phyloP scores from a whole-genome alignment of 2,797 vertebrate genomes.

The Notoglanidium macrostoma region DNA sequence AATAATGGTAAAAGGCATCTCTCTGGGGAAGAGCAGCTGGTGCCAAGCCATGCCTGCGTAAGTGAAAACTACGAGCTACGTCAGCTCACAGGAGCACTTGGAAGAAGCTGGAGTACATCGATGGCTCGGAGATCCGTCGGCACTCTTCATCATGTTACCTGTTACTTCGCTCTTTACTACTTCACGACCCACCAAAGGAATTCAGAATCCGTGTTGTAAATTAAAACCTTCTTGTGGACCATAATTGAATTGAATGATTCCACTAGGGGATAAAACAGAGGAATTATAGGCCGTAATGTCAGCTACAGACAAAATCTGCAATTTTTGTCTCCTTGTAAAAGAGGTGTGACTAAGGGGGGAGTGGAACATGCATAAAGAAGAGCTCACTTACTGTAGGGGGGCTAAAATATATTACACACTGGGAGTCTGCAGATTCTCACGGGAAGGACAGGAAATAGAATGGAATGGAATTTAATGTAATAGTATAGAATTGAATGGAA shows the following conservation, averaged over 20 bases:
- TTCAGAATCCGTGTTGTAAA: neutral
- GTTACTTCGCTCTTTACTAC: neutral
- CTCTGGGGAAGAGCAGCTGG: conserved; percentile 45
- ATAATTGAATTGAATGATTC: neutral
- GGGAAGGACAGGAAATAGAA: neutral
- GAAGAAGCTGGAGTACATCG: neutral
- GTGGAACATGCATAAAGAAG: neutral
- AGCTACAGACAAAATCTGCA: neutral
- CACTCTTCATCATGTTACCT: neutral
- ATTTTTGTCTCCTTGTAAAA: neutral
- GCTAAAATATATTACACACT: neutral
- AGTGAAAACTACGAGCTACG: conserved; percentile 29
- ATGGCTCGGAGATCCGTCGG: neutral
- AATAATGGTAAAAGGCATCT: conserved; percentile 34
- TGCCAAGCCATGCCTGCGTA: conserved; percentile 47
- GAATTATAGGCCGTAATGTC: neutral
- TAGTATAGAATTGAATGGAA: neutral
- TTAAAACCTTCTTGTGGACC: neutral
- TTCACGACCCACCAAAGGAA: neutral
- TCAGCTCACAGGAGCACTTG: neutral
- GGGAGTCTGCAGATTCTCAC: neutral
- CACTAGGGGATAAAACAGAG: neutral
- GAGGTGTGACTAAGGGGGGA: neutral
- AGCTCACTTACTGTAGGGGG: neutral
- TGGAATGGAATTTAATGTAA: neutral